phyloP scores from a whole-genome alignment of 2,888 invertebrate species.

The Cephonodes hylas region DNA sequence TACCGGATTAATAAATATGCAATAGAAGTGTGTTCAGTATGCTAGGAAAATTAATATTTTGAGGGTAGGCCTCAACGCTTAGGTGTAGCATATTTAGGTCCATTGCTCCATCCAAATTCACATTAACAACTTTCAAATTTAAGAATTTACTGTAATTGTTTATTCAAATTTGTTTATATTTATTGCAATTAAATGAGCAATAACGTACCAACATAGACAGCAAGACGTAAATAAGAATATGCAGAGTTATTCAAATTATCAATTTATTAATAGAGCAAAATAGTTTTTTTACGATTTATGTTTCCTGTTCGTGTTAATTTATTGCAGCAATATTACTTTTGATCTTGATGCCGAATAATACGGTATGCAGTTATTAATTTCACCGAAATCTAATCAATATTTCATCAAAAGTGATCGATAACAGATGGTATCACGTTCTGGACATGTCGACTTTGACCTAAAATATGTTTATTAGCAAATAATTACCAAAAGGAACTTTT shows the following conservation, averaged over 20 bases:
- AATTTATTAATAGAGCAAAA: not conserved
- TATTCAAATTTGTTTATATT: not conserved
- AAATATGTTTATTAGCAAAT: constrained; percentile 15
- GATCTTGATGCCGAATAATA: not conserved
- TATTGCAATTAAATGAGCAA: not conserved
- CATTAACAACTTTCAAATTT: too few species aligned
- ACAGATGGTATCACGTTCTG: constrained; percentile 6
- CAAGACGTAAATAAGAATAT: not conserved
- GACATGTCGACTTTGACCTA: constrained; percentile 6
- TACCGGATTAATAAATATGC: too few species aligned
- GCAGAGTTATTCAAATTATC: not conserved
- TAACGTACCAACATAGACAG: not conserved
- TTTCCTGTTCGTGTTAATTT: not conserved
- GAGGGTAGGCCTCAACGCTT: too few species aligned
- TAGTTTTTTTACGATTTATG: not conserved
- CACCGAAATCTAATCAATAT: not conserved
- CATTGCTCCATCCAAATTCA: too few species aligned
- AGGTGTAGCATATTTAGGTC: too few species aligned
- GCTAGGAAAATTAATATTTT: too few species aligned
- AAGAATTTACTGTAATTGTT: too few species aligned
- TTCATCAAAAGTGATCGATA: not conserved
- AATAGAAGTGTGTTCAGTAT: too few species aligned
- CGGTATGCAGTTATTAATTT: not conserved
- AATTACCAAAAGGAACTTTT: constrained; percentile 13
- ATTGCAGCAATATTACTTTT: not conserved